These are phyloP conservation scores for Drepanosiphum platanoidis DNA, from an alignment of 2,888 invertebrate species.

Conservation along the genomic window DNA sequence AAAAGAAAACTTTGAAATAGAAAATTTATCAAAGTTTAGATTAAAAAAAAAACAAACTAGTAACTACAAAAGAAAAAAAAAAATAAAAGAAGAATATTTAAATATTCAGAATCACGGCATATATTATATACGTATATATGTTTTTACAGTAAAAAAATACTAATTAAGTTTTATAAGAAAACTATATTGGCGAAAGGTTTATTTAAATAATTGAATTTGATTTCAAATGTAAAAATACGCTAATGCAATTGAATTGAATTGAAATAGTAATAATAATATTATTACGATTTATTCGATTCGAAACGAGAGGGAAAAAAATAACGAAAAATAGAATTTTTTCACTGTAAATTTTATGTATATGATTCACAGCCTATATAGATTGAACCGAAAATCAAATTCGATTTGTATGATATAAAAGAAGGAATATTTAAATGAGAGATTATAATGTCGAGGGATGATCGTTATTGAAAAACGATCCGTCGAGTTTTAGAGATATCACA, in stretches of 20 bases:
- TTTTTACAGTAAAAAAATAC: slow-evolving; percentile 6
- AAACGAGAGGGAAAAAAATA: not conserved
- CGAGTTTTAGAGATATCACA: not conserved
- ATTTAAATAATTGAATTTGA: not conserved
- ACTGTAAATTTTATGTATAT: not conserved
- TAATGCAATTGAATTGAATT: not conserved
- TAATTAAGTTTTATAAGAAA: not conserved
- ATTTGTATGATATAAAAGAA: not conserved
- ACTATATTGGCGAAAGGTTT: not conserved
- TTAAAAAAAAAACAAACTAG: slow-evolving; percentile 1
- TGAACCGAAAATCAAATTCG: not conserved
- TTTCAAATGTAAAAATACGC: not conserved
- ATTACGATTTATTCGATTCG: not conserved
- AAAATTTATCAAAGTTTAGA: slow-evolving; percentile 10
- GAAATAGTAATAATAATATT: not conserved
- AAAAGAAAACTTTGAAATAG: not conserved
- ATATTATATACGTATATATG: too few species aligned
- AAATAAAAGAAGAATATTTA: not conserved
- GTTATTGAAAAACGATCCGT: not conserved
- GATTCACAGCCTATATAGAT: not conserved
- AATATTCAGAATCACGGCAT: not conserved
- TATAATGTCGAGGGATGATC: not conserved
- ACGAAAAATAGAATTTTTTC: not conserved
- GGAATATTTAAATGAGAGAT: not conserved
- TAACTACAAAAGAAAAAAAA: too few species aligned